Evolutionary conservation across 2,888 invertebrate genomes (phyloP), one percentile per base, ranked within the genome.

Genomic region (Orthosia cruda): DNA sequence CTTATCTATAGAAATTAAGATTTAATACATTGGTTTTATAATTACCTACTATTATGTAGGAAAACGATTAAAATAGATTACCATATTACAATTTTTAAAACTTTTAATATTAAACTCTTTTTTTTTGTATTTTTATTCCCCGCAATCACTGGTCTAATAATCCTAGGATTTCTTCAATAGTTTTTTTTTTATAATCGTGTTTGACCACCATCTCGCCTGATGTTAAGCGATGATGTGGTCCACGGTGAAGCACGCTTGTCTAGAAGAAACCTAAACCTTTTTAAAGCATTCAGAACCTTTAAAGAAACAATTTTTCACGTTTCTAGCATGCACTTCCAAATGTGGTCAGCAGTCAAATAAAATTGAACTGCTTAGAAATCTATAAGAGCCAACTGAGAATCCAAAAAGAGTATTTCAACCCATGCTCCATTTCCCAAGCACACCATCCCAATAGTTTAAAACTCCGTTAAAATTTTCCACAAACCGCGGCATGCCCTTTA

Each of bases 401-500:
- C 18, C 0, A 13, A 61, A 65, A 55, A 3, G 0, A 52, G 2
- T n/a, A 40, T 47, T 18, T 18, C 4, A 49, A 54, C 18, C 3
- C 49, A 45, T 23, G n/a, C 49, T 74, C 59, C 68, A 76, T 58
- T 79, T 73, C 49, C 26, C 52, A 74, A 74, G 5, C 32, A 4
- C 68, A 80, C 73, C 68, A 80, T 74, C 77, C 16, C 54, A 76
- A 84, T 83, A 77, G 66, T 66, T 64, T 63, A 82, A 81, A 81
- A 76, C 63, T 64, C 75, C 76, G 73, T 83, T 80, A 80, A 77
- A 71, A 71, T 70, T 81, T 80, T 71, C 74, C 79, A 74, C 58
- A 70, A 74, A 68, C 55, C 59, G 67, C 77, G 74, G 80, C 80
- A 88, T 87, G 89, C 90, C 82, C 89, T 85, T 89, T 89, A 86